Base-by-base conservation (phyloP, 2,888 invertebrate genomes). In the Coremacera marginata region DNA sequence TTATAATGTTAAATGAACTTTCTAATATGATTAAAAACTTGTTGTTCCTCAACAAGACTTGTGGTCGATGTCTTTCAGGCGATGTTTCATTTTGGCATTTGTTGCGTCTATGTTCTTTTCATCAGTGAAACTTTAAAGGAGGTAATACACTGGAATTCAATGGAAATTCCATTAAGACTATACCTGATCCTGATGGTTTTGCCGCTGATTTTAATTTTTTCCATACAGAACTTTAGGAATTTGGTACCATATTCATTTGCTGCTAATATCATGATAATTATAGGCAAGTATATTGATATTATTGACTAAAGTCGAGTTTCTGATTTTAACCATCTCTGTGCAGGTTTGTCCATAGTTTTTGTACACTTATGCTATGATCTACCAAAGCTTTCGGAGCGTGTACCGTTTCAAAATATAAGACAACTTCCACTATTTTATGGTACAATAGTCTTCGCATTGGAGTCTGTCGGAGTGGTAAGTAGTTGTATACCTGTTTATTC, bases 21-120 rank as follows among this genome's bases (percentile, higher is more conserved):
- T 2, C 7, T n/a, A n/a, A n/a, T n/a, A 14, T 14, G 44, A 44
- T 44, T 7, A 1, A 44, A 44, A 44, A 44, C 11, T 44, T 2
- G 11, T 44, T 2, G 4, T 11, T 44, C 14, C 14, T 44, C 7
- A 11, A 44, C 11, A 11, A 95, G 95, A 77, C 92, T 92, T 79
- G 91, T 93, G 84, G 93, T 95, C 81, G 95, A 95, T 87, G 90
- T 92, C 84, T 94, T 95, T 87, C 91, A 95, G 65, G 94, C 96
- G 73, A 91, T 97, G 71, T 98, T 98, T 88, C 93, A 99, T 88
- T 91, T 98, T 84, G 99, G 99, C 8, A 98, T 98, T 88, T 98
- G 98, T 89, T 98, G 98, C 89, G 97, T 98, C 0, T 99, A 99
- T 90, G 94, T 98, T 73, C 95, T 98, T 11, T 99, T 98, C 88